Evolutionary conservation across 2,888 invertebrate genomes (phyloP), one percentile per base, ranked within the genome.

Genomic region (Petrolisthes manimaculis): DNA sequence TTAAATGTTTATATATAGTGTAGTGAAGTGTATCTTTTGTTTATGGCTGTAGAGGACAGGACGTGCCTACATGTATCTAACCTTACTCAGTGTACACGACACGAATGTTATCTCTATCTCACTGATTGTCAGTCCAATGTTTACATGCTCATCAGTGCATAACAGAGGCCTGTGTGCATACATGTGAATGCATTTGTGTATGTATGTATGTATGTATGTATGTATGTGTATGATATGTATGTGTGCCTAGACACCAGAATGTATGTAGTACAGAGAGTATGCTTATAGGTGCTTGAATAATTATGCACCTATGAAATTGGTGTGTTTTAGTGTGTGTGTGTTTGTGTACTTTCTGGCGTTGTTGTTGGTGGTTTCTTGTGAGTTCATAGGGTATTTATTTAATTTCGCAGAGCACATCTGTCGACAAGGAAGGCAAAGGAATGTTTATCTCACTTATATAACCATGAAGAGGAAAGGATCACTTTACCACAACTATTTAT

Each of bases 181-280:
- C 37, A 37, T 77, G 77, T 77, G 77, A 3, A 5, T 21, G 5
- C 37, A 37, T 77, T 2, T 77, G 51, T 77, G 77, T n/a, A 18
- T 74, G 77, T 37, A 14, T 77, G 77, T 77, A 14, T 24, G 51
- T 77, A 37, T 77, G 77, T 24, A 37, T 77, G 77, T 21, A 8
- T 37, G 77, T 77, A 37, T 14, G 18, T 61, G 61, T 61, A 14
- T 61, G 61, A 18, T 61, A 18, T 14, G 61, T 3, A 18, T 61
- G 61, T 61, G 61, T 61, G 61, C 18, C 8, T 74, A 21, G 74
- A n/a, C n/a, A 21, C n/a, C 74, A 3, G n/a, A 8, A 21, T 8
- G 24, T 74, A 8, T 74, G 8, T 24, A 2, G n/a, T 74, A 12
- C 21, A 18, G 74, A 18, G 74, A 18, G 74, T 74, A 21, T 74